These are phyloP conservation scores for Gymnogyps californianus DNA, from an alignment of 2,113 vertebrate species.

Conservation along the genomic window DNA sequence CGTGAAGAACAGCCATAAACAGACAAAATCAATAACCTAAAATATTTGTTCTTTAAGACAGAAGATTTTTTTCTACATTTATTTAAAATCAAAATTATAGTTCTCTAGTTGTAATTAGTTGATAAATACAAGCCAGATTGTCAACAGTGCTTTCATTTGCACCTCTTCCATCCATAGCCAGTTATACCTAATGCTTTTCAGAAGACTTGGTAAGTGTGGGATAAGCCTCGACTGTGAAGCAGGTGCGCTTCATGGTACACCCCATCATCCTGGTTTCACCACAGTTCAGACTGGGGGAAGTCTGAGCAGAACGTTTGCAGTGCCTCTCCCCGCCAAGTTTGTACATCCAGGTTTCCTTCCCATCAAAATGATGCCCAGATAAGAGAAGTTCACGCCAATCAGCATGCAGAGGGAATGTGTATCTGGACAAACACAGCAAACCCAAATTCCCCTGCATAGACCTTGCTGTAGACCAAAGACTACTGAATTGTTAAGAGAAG, in stretches of 20 bases:
- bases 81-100: not conserved
- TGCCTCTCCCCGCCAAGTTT: no score
- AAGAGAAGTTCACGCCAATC: not conserved
- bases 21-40: not conserved
- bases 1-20: not conserved
- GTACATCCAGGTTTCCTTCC: not conserved
- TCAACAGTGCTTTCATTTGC: not conserved
- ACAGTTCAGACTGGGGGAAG: not conserved
- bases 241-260: not conserved
- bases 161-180: not conserved
- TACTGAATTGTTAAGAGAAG: not conserved
- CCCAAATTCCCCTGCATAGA: not conserved
- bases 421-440: not conserved
- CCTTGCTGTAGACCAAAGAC: not conserved
- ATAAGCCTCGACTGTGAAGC: not conserved
- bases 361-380: not conserved
- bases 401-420: rapidly evolving
- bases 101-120: not conserved
- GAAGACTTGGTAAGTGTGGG: not conserved
- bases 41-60: not conserved
- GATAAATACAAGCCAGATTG: not conserved
- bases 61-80: not conserved
- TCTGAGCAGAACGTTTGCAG: not conserved
- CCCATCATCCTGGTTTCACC: not conserved
- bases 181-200: not conserved